These are phyloP conservation scores for Lochmaea crataegi DNA, from an alignment of 2,888 invertebrate species.

Conservation along the genomic window DNA sequence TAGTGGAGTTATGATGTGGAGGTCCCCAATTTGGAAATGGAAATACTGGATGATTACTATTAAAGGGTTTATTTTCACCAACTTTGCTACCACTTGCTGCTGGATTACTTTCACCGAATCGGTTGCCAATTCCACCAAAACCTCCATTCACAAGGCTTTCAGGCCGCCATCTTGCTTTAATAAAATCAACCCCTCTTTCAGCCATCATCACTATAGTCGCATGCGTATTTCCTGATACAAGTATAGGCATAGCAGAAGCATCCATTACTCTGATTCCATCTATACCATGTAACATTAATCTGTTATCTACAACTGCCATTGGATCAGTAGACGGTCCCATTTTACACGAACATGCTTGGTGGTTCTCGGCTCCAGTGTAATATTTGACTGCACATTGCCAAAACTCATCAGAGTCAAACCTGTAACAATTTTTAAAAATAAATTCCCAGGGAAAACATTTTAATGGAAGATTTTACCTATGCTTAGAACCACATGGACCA, in stretches of 20 bases:
- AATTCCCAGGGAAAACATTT: no score
- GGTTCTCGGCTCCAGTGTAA: slow-evolving; percentile 84
- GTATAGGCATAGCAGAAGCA: slow-evolving; percentile 62
- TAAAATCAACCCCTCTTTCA: slow-evolving; percentile 61
- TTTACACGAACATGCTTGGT: slow-evolving; percentile 85
- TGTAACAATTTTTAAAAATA: slow-evolving; percentile 22
- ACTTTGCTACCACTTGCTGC: no score
- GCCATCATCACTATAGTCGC: slow-evolving; percentile 64
- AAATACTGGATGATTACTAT: not conserved
- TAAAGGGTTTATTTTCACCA: not conserved
- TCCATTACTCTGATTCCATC: slow-evolving; percentile 69
- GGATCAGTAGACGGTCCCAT: slow-evolving; percentile 81
- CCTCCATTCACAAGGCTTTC: not conserved
- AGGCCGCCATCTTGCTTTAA: slow-evolving; percentile 59
- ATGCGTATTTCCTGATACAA: slow-evolving; percentile 63
- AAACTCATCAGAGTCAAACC: slow-evolving; percentile 74
- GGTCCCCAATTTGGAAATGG: slow-evolving; percentile 5
- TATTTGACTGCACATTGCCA: slow-evolving; percentile 79
- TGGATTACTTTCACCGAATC: slow-evolving; percentile 21
- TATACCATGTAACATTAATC: slow-evolving; percentile 74
- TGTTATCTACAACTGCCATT: slow-evolving; percentile 79
- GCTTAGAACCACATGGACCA: slow-evolving; percentile 65
- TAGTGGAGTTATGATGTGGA: not conserved
- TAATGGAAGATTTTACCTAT: slow-evolving; percentile 43
- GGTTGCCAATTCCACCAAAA: slow-evolving; percentile 7